Conservation (phyloP, 2,888 invertebrate genomes). For the Pollenia labialis region DNA sequence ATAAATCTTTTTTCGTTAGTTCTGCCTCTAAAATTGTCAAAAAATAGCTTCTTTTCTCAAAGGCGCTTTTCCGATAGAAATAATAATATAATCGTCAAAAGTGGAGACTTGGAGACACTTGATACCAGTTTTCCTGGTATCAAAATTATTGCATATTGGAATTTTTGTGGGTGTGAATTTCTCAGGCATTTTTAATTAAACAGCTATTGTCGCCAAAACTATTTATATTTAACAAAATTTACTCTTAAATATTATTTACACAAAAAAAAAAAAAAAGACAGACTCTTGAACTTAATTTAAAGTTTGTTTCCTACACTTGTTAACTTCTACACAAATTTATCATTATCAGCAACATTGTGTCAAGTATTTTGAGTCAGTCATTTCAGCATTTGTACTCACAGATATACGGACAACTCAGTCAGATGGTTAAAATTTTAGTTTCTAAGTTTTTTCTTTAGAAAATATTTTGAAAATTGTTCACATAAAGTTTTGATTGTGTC, state of each 20-base stretch:
- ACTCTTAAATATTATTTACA: not conserved
- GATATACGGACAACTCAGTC: constrained; percentile 10
- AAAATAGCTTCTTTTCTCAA: too few relatives aligned
- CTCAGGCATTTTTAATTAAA: too few relatives aligned
- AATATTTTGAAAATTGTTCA: constrained; percentile 33
- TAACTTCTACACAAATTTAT: constrained; percentile 11
- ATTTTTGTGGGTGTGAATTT: too few relatives aligned
- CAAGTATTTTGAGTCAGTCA: constrained; percentile 9
- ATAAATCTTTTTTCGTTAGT: too few relatives aligned
- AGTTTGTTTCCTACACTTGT: constrained; percentile 8
- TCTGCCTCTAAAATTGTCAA: too few relatives aligned
- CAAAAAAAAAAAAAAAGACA: not conserved
- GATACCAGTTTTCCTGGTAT: too few relatives aligned
- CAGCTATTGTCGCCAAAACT: too few relatives aligned
- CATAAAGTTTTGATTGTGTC: constrained; percentile 71
- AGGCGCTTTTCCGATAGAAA: too few relatives aligned
- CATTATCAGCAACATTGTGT: constrained; percentile 36
- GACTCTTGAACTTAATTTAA: constrained; percentile 2
- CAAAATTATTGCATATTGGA: too few relatives aligned
- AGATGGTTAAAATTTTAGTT: constrained; percentile 33
- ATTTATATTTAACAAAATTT: too few relatives aligned
- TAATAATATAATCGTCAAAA: too few relatives aligned
- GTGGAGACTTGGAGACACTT: too few relatives aligned
- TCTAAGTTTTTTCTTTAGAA: constrained; percentile 24
- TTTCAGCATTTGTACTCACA: constrained; percentile 22